Base-by-base conservation (phyloP, 2,113 vertebrate genomes). In the Neodon shergylaensis region DNA sequence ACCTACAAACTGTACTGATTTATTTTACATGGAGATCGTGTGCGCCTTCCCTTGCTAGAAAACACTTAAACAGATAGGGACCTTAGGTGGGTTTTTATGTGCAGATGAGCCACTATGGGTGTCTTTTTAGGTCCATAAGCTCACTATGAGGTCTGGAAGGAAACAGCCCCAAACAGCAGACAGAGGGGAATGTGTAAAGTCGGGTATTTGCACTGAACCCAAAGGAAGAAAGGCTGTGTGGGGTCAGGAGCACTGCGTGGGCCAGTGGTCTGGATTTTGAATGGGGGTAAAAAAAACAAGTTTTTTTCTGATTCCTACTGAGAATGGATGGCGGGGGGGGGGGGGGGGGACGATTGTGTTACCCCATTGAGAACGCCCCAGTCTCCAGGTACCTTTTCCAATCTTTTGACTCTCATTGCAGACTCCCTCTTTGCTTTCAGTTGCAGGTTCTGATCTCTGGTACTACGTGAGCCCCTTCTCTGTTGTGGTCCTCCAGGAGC, bases 21-120 rank as follows among this genome's bases (percentile, higher is more conserved):
- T n/a, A 90, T 97, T 97, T 95, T 96, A 96, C 88, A 96, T 76
- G 74, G 74, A 88, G 96, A 97, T 93, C 88, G 52, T 92, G 63
- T 36, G 96, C 94, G 94, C 79, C 81, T 94, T 97, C 97, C 90
- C 66, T 97, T 90, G 77, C 58, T 92, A 70, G 87, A 94, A 94
- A 63, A 61, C 96, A 95, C 95, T 98, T 94, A 98, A 97, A 47
- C 86, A 90, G 65, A 54, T 54, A 1, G 77, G 44, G 44, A 83
- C 54, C 4, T 28, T 31, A 11, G 49, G 58, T 92, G 72, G 66
- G 24, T 74, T 81, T 81, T 7, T 54, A 39, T 63, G 36, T 52
- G 9, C 31, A 12, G 77, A 47, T 54, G 52, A 49, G 12, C 11
- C 16, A n/a, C 21, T 66, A 0, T 58, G 0, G 12, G 47, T 39